Evolutionary conservation across 2,888 invertebrate species (phyloP), one percentile per base, ranked within the genome.

Genomic region (Ptilodon capucinus): DNA sequence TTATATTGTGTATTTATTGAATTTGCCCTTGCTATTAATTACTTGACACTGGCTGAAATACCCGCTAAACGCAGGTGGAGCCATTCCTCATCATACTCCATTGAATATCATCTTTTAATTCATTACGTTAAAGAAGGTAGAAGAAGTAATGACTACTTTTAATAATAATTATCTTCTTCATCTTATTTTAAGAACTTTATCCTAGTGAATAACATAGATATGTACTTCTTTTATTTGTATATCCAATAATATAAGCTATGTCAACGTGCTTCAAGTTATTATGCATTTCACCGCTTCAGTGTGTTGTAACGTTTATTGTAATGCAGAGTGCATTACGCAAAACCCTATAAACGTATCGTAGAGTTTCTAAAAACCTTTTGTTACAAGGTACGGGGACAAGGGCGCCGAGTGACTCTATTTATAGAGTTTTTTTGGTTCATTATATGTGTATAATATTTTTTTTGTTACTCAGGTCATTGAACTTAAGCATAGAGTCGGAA

Each of bases 321-420:
- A 46, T 48, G 46, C 44, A 55, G 50, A 57, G 14, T 23, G 43
- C 45, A 39, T 51, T 51, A 35, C 46, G 21, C 17, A 39, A 39
- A 13, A 11, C 21, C 21, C 36, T 36, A 7, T 39, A 19, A 38
- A 38, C 13, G 39, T 21, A 39, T 39, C 19, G 13, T 11, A 18
- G 8, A 39, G 19, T 21, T 39, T 21, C 21, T 21, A 39, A 39
- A 39, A 39, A 21, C 11, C 19, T 21, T 39, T 39, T 21, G 39
- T 39, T 21, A 21, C 39, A 39, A 21, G 21, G 39, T 39, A 14
- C n/a, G 13, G 21, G 39, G 19, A 13, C 19, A 21, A 39, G 39
- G 39, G 6, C 39, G 13, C 9, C 9, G 35, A 9, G 7, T 14
- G 14, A 28, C 4, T 28, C 4, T 28, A 8, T 28, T 8, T 28